Evolutionary conservation across 2,113 vertebrate genomes (phyloP), one percentile per base, ranked within the genome.

Genomic region (Coturnix japonica): DNA sequence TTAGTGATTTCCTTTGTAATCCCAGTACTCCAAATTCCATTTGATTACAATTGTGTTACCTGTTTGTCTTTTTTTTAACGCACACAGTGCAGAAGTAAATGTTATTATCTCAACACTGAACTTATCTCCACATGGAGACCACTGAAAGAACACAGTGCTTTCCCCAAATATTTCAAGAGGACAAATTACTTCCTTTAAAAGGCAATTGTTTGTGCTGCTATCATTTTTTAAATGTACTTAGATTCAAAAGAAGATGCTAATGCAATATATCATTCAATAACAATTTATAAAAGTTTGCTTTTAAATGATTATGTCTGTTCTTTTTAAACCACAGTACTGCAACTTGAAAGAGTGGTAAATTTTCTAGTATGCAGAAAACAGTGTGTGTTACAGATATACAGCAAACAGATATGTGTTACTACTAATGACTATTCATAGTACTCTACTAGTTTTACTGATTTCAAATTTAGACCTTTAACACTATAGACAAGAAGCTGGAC

Each of bases 281-380:
- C 63, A 83, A 66, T 41, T 19, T 2, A 47, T 8, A 20, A 44
- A 19, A 13, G 1, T 41, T 67, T 56, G 43, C 49, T 80, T 89
- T 71, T 43, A 17, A 74, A 54, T 33, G 13, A 1, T 1, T 0
- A 0, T 41, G 14, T 46, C 56, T 60, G 28, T 4, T 56, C n/a
- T 64, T 92, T 71, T 56, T 51, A n/a, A 35, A 26, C 8, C 7
- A 18, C 9, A 26, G 11, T 33, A 15, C 6, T 33, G 71, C 54
- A 14, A 37, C 31, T 89, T n/a, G 11, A 49, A 41, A 44, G 18
- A 74, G 63, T 15, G 18, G 44, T 41, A 63, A 63, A n/a, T 43
- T 26, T 33, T 31, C 21, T 16, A 37, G 6, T 30, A 13, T 47
- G 16, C 64, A 63, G 9, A 26, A 63, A 12, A 51, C 14, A 43